Conservation (phyloP, 1,140 invertebrate genomes). For the Aphaenogaster floridana region DNA sequence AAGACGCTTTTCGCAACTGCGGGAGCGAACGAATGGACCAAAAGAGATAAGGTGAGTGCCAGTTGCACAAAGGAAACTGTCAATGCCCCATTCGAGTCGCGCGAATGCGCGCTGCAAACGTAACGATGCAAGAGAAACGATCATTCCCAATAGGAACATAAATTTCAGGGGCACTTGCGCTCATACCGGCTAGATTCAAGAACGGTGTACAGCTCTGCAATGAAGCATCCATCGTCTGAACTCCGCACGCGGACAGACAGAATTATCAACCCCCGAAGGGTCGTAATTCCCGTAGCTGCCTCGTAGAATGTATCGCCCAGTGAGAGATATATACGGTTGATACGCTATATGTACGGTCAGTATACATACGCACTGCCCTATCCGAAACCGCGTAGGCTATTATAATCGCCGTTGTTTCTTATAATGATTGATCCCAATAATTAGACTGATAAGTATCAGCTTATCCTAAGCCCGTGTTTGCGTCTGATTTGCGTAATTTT, state of each 20-base stretch:
- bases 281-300: constrained; percentile 78
- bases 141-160: constrained; percentile 76
- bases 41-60: constrained; percentile 51
- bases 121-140: constrained; percentile 66
- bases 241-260: constrained; percentile 73
- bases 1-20: constrained; percentile 30
- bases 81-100: constrained; percentile 47
- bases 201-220: constrained; percentile 50
- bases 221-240: constrained; percentile 66
- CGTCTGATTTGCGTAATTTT: neutral
- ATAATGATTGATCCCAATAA: neutral
- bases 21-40: constrained; percentile 38
- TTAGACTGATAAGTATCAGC: neutral
- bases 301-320: constrained; percentile 61
- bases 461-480: neutral
- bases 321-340: constrained; percentile 14
- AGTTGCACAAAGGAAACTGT: constrained; percentile 56
- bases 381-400: too few species aligned
- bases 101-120: constrained; percentile 49
- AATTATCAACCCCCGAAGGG: constrained; percentile 82
- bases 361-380: neutral
- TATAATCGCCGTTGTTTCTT: neutral
- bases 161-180: constrained; percentile 75
- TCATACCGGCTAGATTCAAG: constrained; percentile 67
- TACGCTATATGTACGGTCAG: neutral